Conservation (phyloP, 2,888 invertebrate species). For the Unio delphinus region DNA sequence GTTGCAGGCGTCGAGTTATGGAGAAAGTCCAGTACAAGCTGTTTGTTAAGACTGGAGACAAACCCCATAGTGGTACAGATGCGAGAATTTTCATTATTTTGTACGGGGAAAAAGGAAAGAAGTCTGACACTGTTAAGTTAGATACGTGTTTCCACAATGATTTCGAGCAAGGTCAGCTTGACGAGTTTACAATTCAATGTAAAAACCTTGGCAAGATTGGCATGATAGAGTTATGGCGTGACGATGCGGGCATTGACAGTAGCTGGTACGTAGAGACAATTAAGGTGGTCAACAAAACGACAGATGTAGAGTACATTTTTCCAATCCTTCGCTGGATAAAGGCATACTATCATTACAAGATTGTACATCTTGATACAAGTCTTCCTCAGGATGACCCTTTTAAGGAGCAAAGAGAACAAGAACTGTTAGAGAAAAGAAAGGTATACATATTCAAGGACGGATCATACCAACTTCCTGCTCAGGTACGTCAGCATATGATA, state of each 20-base stretch:
- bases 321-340: slow-evolving; percentile 72
- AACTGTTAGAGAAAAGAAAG: slow-evolving; percentile 64
- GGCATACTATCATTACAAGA: slow-evolving; percentile 60
- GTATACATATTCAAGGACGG: slow-evolving; percentile 38
- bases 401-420: slow-evolving; percentile 60
- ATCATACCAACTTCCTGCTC: too few species aligned
- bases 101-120: slow-evolving; percentile 61
- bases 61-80: slow-evolving; percentile 68
- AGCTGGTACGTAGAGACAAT: slow-evolving; percentile 70
- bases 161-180: slow-evolving; percentile 67
- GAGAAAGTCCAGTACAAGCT: slow-evolving; percentile 36
- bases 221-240: slow-evolving; percentile 69
- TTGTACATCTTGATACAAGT: slow-evolving; percentile 66
- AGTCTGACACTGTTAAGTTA: slow-evolving; percentile 60
- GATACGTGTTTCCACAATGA: slow-evolving; percentile 61
- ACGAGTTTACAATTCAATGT: slow-evolving; percentile 57
- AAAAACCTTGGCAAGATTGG: slow-evolving; percentile 26
- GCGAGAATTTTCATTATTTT: slow-evolving; percentile 69
- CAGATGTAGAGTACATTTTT: slow-evolving; percentile 50
- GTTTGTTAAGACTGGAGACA: slow-evolving; percentile 72
- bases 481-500: too few species aligned
- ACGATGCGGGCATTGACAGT: slow-evolving; percentile 58
- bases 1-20: too few species aligned
- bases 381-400: slow-evolving; percentile 70
- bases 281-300: slow-evolving; percentile 41